Base-by-base conservation (phyloP, 2,888 invertebrate species). In the Chironomus tentans region DNA sequence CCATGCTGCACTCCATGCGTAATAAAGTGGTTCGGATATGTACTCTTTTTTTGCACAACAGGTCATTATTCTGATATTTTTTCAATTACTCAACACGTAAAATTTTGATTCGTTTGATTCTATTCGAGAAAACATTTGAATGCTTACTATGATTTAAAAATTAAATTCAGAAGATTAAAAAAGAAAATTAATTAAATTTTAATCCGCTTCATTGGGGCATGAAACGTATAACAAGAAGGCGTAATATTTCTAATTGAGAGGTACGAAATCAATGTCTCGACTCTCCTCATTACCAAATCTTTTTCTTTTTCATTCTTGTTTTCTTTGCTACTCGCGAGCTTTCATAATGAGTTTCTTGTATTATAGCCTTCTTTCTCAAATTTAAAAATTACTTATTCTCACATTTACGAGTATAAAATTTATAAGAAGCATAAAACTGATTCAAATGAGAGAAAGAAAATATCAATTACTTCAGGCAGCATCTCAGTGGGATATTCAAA, bases 211-310 rank as follows among this genome's bases (percentile, higher is more conserved):
- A 62, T 62, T 62, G 15, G 47, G 68, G 47, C 68, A 22, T 74
- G 68, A 74, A 68, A 74, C 74, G 74, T 74, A 46, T 68, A 74
- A 74, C 74, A 74, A 74, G 74, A 74, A 74, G 74, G 74, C 74
- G 74, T 74, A 74, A 74, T 65, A 68, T 65, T 47, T 74, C 68
- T 74, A 74, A 74, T 74, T 74, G 68, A 74, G 68, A 68, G 74
- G 74, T 74, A 68, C 38, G 68, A 73, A 73, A 46, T 73, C 62
- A 62, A 46, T 38, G 62, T 62, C 61, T 62, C 28, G 56, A 22
- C 24, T 38, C 50, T 38, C 38, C 38, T 38, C 38, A 38, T 38
- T 38, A 38, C 38, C 38, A 38, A 69, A 69, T 46, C 69, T 46
- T n/a, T n/a, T 50, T 71, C 50, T 24, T n/a, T 50, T 24, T 70